Conservation (phyloP, 2,113 vertebrate species). For the Lasiurus borealis region DNA sequence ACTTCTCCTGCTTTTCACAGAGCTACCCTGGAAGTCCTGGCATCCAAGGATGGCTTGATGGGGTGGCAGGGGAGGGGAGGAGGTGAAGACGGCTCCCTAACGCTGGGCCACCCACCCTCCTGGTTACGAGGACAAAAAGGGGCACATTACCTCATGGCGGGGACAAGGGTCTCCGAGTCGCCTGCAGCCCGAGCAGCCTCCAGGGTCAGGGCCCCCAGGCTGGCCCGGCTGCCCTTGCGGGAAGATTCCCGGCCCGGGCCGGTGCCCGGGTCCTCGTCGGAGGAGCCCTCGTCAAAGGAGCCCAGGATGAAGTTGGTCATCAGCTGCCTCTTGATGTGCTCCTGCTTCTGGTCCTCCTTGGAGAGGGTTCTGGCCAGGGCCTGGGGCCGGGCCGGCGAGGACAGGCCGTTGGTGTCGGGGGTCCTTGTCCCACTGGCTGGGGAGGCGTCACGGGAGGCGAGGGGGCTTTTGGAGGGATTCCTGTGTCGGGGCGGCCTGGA, state of each 20-base stretch:
- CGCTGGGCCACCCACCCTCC: not conserved
- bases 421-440: not conserved
- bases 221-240: conserved; percentile 73
- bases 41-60: not conserved
- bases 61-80: rapidly evolving
- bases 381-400: not conserved
- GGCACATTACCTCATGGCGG: conserved; percentile 65
- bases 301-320: conserved; percentile 82
- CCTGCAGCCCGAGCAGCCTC: not conserved
- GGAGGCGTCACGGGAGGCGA: not conserved
- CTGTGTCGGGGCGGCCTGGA: not conserved
- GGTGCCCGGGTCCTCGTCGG: not conserved
- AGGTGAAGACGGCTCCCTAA: not conserved
- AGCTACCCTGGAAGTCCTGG: not conserved
- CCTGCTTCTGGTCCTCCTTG: conserved; percentile 71
- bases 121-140: not conserved
- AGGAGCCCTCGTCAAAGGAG: conserved; percentile 80
- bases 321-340: conserved; percentile 70
- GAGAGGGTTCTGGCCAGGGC: not conserved
- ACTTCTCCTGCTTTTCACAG: not conserved
- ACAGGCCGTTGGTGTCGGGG: not conserved
- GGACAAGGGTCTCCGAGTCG: not conserved
- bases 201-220: conserved; percentile 61
- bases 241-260: not conserved
- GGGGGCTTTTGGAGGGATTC: not conserved